Evolutionary conservation across 2,113 vertebrate genomes (phyloP), one percentile per base, ranked within the genome.

Genomic region (Odocoileus virginianus): DNA sequence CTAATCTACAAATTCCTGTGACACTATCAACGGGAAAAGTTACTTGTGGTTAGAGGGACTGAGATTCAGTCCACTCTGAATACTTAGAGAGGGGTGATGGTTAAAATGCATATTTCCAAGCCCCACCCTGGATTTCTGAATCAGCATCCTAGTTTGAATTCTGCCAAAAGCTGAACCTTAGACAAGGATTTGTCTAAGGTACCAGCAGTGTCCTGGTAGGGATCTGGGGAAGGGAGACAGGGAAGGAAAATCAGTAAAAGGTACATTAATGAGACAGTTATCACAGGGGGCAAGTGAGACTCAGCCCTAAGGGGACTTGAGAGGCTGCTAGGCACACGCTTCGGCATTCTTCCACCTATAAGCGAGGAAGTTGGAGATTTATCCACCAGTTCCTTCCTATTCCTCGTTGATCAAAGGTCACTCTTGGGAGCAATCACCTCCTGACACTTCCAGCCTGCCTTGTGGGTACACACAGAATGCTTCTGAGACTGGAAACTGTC

Each of bases 1-100:
- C n/a, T 94, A 78, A 88, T 81, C 64, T 96, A 88, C 33, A 67
- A 93, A 93, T 93, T 64, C 67, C 36, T 91, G 54, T 96, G 82
- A 90, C 71, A 64, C n/a, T 40, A 43, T 94, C 81, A 84, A 90
- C 6, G 78, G 74, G 82, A 71, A 67, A 64, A 81, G 86, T 79
- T 71, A 60, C 45, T 85, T 74, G 40, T 85, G 58, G 64, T 33
- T 36, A 30, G 36, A 85, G 76, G 23, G 19, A 45, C 25, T 54
- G 60, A 52, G 28, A 45, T 16, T 87, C 58, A 64, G 45, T 81
- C 27, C 45, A 79, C 9, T 36, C 55, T 93, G 76, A 85, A 45
- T 50, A 21, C 33, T 95, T 61, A 36, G 16, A 61, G 19, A 74
- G 43, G 8, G 1, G 3, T 23, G 30, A 28, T 30, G 27, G 50